phyloP scores from a whole-genome alignment of 1,140 invertebrate genomes.

The Bombus affinis region DNA sequence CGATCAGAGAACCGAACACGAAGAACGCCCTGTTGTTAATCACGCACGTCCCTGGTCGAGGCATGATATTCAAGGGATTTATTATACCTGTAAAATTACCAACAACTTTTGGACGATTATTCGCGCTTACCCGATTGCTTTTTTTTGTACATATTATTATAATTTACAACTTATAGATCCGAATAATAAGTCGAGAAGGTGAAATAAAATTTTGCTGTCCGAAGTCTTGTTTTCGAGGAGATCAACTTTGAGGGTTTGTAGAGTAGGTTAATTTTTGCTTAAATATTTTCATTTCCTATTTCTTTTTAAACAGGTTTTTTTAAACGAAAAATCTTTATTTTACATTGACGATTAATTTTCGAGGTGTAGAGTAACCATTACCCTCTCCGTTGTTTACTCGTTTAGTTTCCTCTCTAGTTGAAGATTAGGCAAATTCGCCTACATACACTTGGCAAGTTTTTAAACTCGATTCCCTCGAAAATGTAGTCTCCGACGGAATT shows the following conservation, averaged over 20 bases:
- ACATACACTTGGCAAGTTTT: neutral
- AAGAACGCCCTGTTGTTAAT: conserved; percentile 95
- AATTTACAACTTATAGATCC: no score
- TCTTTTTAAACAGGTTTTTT: neutral
- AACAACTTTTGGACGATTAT: neutral
- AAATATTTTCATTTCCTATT: neutral
- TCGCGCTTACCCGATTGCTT: neutral
- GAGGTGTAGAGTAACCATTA: neutral
- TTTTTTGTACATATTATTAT: no score
- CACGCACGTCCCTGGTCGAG: conserved; percentile 88
- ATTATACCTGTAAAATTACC: conserved; percentile 84
- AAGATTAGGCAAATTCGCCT: neutral
- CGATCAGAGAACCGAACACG: conserved; percentile 93
- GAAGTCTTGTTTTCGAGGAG: neutral
- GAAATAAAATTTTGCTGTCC: neutral
- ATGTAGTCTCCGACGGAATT: neutral
- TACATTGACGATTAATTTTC: neutral
- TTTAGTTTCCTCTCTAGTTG: neutral
- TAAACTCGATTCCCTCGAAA: neutral
- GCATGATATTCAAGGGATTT: conserved; percentile 90
- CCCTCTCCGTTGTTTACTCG: neutral
- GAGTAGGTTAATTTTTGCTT: neutral
- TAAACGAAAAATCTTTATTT: neutral
- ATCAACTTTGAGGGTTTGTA: neutral
- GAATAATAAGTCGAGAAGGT: neutral